A percentile compares a stretch with the other conserved stretches of the same genome.
Conservation (phyloP, 2,797 vertebrate species). For the Synaphobranchus kaupii region DNA sequence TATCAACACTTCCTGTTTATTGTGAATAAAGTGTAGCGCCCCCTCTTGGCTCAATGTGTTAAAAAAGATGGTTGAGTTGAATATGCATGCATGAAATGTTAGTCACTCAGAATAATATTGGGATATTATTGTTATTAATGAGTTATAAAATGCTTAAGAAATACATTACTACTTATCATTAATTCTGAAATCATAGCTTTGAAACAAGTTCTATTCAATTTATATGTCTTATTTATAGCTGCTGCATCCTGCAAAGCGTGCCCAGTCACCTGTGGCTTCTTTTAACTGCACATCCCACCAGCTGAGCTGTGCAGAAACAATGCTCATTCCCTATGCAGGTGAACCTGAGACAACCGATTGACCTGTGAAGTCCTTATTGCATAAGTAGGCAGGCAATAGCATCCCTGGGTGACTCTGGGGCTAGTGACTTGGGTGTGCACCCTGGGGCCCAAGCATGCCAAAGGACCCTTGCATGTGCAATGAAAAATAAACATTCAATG, state of each 20-base stretch:
- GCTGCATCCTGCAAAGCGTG: neutral
- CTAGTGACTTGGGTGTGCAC: too few species aligned
- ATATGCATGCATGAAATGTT: neutral
- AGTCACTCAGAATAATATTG: neutral
- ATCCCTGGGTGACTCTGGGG: neutral
- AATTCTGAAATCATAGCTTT: neutral
- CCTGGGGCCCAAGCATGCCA: too few species aligned
- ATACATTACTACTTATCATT: neutral
- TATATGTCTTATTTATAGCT: neutral
- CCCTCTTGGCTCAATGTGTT: neutral
- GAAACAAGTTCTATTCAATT: neutral
- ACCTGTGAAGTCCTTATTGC: neutral
- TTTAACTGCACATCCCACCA: neutral
- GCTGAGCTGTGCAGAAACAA: conserved; percentile 7
- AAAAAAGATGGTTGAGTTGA: neutral
- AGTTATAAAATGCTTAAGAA: neutral
- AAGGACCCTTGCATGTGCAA: too few species aligned
- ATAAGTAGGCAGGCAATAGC: neutral
- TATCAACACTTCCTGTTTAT: neutral
- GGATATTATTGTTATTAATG: neutral
- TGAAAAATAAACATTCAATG: too few species aligned
- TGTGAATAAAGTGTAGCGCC: neutral
- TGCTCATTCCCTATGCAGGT: neutral
- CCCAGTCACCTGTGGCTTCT: neutral
- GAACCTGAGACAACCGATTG: neutral